phyloP scores from a whole-genome alignment of 2,113 vertebrate genomes.

The Ctenomys sociabilis region DNA sequence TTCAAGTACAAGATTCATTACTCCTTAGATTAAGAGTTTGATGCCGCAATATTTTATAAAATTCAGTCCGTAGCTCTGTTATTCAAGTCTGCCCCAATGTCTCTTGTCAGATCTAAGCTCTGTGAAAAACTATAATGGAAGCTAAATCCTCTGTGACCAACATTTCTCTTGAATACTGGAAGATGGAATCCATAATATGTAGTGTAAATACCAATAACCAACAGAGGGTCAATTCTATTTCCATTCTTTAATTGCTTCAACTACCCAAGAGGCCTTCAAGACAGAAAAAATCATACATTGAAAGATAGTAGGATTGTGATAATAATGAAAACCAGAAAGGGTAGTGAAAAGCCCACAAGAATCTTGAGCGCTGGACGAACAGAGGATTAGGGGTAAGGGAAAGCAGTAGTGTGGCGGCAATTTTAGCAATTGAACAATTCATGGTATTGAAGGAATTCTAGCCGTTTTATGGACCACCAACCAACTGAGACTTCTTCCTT shows the following conservation, averaged over 20 bases:
- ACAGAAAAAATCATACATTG: conserved; percentile 42
- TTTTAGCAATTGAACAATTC: background rate
- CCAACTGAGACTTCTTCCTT: conserved; percentile 40
- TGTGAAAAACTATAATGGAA: background rate
- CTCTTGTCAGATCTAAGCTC: conserved; percentile 12
- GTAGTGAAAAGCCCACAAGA: background rate
- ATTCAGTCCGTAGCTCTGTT: background rate
- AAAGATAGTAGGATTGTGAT: background rate
- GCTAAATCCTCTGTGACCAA: background rate
- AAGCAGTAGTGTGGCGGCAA: background rate
- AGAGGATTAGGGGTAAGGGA: background rate
- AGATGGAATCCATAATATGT: background rate
- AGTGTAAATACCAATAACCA: background rate
- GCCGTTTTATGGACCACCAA: background rate
- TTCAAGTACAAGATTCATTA: conserved; percentile 23
- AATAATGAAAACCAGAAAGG: conserved; percentile 4
- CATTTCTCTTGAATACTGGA: background rate
- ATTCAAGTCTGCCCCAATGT: background rate
- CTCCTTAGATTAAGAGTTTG: conserved; percentile 2
- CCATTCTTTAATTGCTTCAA: background rate
- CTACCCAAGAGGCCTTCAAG: conserved; percentile 9
- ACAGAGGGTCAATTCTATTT: background rate
- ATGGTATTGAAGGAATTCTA: background rate
- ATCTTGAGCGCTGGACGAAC: conserved; percentile 39
- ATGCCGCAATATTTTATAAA: conserved; percentile 36